A percentile compares a stretch with the other conserved stretches of the same genome.
These are phyloP conservation scores for Nerophis lumbriciformis DNA, from an alignment of 2,113 vertebrate genomes.

Conservation along the genomic window DNA sequence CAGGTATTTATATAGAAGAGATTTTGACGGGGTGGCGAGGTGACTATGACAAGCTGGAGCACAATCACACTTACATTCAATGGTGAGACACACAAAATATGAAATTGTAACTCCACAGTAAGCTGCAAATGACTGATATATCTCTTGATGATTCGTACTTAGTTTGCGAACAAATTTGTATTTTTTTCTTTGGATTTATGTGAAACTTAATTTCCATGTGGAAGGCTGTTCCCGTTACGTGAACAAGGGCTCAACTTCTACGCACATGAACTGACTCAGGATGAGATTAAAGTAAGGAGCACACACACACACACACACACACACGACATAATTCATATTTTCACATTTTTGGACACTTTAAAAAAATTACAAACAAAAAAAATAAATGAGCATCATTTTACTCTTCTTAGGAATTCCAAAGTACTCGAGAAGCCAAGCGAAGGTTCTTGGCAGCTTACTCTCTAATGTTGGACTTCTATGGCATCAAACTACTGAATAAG, in stretches of 20 bases:
- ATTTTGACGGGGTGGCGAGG: slow-evolving; percentile 95
- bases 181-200: not conserved
- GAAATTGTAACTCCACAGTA: not conserved
- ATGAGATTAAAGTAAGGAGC: slow-evolving; percentile 92
- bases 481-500: slow-evolving; percentile 91
- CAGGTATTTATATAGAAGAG: slow-evolving; percentile 96
- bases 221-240: slow-evolving; percentile 93
- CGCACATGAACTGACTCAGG: slow-evolving; percentile 96
- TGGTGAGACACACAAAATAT: slow-evolving; percentile 75
- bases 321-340: not conserved
- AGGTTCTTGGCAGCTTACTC: slow-evolving; percentile 90
- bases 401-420: slow-evolving; percentile 89
- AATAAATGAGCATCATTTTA: not conserved
- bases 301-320: not conserved
- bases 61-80: slow-evolving; percentile 98
- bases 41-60: slow-evolving; percentile 95
- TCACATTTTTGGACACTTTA: no score
- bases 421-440: slow-evolving; percentile 90
- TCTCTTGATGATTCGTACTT: not conserved
- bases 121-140: not conserved
- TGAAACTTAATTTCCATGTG: not conserved
- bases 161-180: not conserved
- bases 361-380: no score
- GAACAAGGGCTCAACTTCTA: slow-evolving; percentile 99
- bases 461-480: slow-evolving; percentile 98